Conservation (phyloP, 1,140 invertebrate species). For the Agrypnia vestita region DNA sequence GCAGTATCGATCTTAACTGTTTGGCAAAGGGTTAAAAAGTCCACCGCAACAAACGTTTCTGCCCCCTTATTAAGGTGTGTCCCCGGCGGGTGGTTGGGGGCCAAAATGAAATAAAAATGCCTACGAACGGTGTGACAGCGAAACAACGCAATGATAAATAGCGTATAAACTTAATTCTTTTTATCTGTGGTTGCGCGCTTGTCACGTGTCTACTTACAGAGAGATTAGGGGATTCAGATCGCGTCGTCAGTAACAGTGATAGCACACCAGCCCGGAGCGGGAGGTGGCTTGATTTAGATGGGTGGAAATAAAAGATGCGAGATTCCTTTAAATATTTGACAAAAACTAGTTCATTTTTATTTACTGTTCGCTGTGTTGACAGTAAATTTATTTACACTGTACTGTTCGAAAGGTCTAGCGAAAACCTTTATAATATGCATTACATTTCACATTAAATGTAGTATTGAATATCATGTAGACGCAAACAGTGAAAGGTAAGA, state of each 20-base stretch:
- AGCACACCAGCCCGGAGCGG: not conserved
- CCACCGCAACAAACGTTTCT: not conserved
- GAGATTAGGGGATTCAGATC: conserved; percentile 32
- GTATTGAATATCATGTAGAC: no score
- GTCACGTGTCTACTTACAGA: conserved; percentile 33
- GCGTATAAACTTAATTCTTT: conserved; percentile 43
- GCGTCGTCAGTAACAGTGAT: conserved; percentile 11
- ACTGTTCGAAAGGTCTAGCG: no score
- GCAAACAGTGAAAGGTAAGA: no score
- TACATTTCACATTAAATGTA: no score
- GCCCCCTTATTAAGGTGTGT: not conserved
- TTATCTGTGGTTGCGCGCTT: conserved; percentile 34
- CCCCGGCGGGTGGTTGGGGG: not conserved
- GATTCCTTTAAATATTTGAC: no score
- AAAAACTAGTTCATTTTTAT: no score
- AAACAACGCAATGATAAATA: conserved; percentile 42
- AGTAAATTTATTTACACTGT: no score
- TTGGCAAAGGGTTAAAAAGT: not conserved
- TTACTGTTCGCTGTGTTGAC: no score
- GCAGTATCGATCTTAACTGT: no score
- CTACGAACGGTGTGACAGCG: conserved; percentile 27
- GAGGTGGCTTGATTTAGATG: conserved; percentile 4
- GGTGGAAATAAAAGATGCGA: not conserved
- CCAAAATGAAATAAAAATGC: conserved; percentile 43
- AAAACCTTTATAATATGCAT: no score